A percentile compares a stretch with the other conserved stretches of the same genome.
Conservation (phyloP, 2,888 invertebrate genomes). For the Anaspis maculata region DNA sequence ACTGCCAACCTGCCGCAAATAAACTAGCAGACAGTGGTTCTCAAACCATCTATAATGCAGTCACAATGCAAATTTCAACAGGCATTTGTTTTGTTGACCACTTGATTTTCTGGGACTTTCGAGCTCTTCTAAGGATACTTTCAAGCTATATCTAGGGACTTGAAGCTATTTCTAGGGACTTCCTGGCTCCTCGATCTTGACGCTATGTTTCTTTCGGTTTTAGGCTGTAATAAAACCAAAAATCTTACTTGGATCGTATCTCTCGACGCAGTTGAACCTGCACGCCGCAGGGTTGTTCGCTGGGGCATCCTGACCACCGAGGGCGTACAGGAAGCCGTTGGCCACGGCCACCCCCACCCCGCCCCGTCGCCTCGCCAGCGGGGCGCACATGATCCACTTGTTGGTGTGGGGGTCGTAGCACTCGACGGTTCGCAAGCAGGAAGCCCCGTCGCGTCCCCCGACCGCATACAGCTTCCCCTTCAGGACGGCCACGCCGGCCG, state of each 20-base stretch:
- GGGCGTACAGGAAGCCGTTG: slow-evolving; percentile 81
- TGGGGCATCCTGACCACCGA: slow-evolving; percentile 92
- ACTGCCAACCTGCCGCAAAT: too few relatives aligned
- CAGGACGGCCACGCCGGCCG: slow-evolving; percentile 84
- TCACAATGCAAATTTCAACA: too few relatives aligned
- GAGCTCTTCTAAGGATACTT: too few relatives aligned
- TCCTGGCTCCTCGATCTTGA: too few relatives aligned
- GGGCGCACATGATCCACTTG: slow-evolving; percentile 76
- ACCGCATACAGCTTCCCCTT: slow-evolving; percentile 81
- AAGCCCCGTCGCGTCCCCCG: slow-evolving; percentile 86
- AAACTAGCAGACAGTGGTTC: too few relatives aligned
- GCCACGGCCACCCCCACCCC: slow-evolving; percentile 85
- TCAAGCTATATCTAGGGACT: too few relatives aligned
- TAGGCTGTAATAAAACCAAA: too few relatives aligned
- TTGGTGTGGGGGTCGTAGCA: slow-evolving; percentile 67
- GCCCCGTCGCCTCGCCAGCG: slow-evolving; percentile 79
- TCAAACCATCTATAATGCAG: too few relatives aligned
- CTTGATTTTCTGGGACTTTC: slow-evolving; percentile 2
- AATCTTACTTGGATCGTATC: slow-evolving; percentile 61
- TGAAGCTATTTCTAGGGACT: too few relatives aligned
- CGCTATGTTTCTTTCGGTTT: too few relatives aligned
- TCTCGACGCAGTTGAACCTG: slow-evolving; percentile 83
- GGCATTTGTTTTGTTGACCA: too few relatives aligned
- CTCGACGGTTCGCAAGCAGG: slow-evolving; percentile 85
- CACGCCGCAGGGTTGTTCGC: slow-evolving; percentile 76